phyloP scores from a whole-genome alignment of 2,888 invertebrate genomes.

The Drosophila dives region DNA sequence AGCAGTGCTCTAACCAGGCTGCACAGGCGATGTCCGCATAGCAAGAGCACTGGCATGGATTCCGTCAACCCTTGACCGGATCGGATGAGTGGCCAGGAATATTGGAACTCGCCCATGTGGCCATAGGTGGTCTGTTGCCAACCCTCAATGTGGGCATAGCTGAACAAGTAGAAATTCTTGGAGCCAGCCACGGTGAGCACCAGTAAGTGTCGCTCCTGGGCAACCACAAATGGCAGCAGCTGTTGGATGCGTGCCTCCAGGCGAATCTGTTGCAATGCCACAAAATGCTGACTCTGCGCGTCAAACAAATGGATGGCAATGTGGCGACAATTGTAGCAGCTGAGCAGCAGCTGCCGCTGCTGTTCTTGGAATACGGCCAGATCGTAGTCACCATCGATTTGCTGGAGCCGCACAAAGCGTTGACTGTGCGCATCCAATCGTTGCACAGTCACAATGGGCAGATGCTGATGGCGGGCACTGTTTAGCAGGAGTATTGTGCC shows the following conservation, averaged over 20 bases:
- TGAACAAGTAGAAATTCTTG: conserved; percentile 76
- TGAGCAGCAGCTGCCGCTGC: conserved; percentile 71
- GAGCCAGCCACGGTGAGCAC: conserved; percentile 66
- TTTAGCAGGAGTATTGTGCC: conserved; percentile 53
- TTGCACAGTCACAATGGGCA: conserved; percentile 73
- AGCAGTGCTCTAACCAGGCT: conserved; percentile 64
- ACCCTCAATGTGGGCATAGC: conserved; percentile 74
- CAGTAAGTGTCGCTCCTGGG: conserved; percentile 67
- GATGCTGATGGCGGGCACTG: conserved; percentile 57
- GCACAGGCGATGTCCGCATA: conserved; percentile 68
- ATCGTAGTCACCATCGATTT: conserved; percentile 81
- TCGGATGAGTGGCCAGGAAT: conserved; percentile 68
- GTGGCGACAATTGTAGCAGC: conserved; percentile 75
- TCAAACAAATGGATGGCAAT: conserved; percentile 66
- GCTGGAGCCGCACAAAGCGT: conserved; percentile 71
- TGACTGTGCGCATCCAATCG: conserved; percentile 40
- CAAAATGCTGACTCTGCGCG: conserved; percentile 38
- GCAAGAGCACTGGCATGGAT: conserved; percentile 49
- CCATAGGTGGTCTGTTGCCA: conserved; percentile 79
- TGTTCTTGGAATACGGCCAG: conserved; percentile 61
- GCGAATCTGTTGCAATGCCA: conserved; percentile 74
- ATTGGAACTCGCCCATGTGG: conserved; percentile 69
- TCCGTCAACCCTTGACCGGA: conserved; percentile 18
- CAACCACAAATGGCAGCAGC: conserved; percentile 67
- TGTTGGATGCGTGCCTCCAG: conserved; percentile 71